Evolutionary conservation across 92 coral and sea anemone genomes (phyloP).

Genomic region (Siderastrea siderea): DNA sequence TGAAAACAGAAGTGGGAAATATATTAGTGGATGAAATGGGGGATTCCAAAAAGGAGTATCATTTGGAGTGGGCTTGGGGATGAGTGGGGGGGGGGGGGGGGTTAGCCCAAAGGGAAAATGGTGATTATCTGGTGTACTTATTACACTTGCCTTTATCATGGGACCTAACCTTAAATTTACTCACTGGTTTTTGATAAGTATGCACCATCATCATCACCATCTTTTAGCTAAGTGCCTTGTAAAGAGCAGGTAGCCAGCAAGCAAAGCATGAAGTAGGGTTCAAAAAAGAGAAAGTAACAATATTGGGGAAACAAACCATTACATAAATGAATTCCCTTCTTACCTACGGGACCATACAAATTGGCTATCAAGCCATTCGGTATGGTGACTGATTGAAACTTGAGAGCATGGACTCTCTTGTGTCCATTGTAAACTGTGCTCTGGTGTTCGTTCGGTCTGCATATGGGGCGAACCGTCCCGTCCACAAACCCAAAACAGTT

Average conservation of each 20-base stretch:
- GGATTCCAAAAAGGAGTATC: too few relatives aligned
- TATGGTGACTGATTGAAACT: too few relatives aligned
- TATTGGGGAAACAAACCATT: not conserved
- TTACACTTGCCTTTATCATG: not conserved
- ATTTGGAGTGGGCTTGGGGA: too few relatives aligned
- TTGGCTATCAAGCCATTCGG: too few relatives aligned
- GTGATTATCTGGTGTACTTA: not conserved
- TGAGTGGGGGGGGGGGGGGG: too few relatives aligned
- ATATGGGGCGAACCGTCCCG: too few relatives aligned
- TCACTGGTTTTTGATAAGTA: not conserved
- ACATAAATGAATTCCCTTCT: conserved; percentile 20
- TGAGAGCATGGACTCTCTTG: too few relatives aligned
- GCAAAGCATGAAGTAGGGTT: not conserved
- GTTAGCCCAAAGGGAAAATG: too few relatives aligned
- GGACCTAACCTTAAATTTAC: not conserved
- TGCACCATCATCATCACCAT: not conserved
- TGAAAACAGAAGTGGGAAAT: not conserved
- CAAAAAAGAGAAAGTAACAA: not conserved
- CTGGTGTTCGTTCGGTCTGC: too few relatives aligned
- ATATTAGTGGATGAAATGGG: too few relatives aligned
- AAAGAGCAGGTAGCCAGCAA: not conserved
- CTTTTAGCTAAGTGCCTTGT: not conserved
- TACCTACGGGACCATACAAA: not conserved
- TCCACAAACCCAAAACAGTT: conserved; percentile 32
- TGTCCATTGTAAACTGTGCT: too few relatives aligned